phyloP scores from a whole-genome alignment of 35 echinoderm and acorn worm genomes.

The Patiria miniata region DNA sequence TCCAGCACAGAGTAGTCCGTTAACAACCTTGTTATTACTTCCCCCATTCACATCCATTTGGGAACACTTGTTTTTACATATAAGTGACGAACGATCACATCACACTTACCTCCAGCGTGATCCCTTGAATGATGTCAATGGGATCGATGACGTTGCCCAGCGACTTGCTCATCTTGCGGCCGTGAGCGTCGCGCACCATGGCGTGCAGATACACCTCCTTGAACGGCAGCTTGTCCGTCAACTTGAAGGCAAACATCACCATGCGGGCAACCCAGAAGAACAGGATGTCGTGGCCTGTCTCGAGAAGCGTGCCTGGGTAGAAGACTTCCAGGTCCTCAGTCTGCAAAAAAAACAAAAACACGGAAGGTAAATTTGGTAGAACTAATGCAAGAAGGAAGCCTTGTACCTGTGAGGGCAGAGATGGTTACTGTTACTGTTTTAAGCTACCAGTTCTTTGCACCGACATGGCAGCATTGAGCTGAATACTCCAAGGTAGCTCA shows the following conservation, averaged over 20 bases:
- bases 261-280: slow-evolving; percentile 96
- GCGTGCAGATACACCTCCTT: slow-evolving; percentile 95
- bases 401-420: no score
- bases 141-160: slow-evolving; percentile 99
- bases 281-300: slow-evolving; percentile 90
- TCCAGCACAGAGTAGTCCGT: no score
- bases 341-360: slow-evolving; percentile 31
- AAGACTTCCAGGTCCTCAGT: slow-evolving; percentile 84
- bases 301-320: slow-evolving; percentile 89
- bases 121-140: slow-evolving; percentile 92
- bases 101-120: slow-evolving; percentile 81
- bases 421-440: no score
- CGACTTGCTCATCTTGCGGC: slow-evolving; percentile 99
- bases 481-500: no score
- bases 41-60: no score
- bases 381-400: no score
- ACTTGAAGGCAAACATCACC: slow-evolving; percentile 84
- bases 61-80: no score
- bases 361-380: no score
- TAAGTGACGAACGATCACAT: no score
- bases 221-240: slow-evolving; percentile 81
- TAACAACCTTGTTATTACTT: no score
- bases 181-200: slow-evolving; percentile 97
- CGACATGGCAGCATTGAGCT: no score
- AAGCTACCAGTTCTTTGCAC: no score